These are phyloP conservation scores for Acleris sparsana DNA, from an alignment of 2,888 invertebrate genomes.

Conservation along the genomic window DNA sequence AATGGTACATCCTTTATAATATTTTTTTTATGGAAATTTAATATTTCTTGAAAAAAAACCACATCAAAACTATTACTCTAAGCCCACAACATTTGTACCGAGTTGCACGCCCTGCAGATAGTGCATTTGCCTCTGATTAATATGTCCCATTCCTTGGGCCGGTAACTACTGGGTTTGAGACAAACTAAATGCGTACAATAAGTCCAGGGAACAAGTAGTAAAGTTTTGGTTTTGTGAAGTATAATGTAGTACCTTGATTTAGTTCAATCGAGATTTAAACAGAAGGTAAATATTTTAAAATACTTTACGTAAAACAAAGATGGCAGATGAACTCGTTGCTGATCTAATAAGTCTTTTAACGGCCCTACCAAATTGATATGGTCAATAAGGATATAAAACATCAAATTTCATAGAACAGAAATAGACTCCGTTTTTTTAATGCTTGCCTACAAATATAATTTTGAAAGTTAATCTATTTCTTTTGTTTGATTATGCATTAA, in stretches of 20 bases:
- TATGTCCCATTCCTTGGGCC: conserved; percentile 40
- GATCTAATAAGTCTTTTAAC: no score
- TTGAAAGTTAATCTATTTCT: conserved; percentile 19
- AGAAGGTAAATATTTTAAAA: no score
- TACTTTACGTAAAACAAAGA: no score
- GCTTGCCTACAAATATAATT: conserved; percentile 10
- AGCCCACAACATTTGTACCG: conserved; percentile 19
- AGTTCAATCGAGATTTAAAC: neutral
- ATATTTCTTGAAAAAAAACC: no score
- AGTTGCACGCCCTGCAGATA: conserved; percentile 30
- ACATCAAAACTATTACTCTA: neutral
- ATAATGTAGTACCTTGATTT: neutral
- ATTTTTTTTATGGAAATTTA: no score
- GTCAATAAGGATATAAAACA: no score
- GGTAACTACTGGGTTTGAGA: conserved; percentile 43
- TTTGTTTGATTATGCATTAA: neutral
- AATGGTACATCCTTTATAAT: no score
- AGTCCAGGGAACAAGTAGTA: conserved; percentile 19
- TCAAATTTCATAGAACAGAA: no score
- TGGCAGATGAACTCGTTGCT: no score
- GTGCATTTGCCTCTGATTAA: conserved; percentile 41
- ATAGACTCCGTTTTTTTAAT: neutral
- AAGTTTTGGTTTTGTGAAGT: neutral
- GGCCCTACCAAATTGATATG: no score
- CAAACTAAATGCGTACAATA: conserved; percentile 43